Evolutionary conservation across 2,888 invertebrate genomes (phyloP).

Genomic region (Linnaemya vulpina): DNA sequence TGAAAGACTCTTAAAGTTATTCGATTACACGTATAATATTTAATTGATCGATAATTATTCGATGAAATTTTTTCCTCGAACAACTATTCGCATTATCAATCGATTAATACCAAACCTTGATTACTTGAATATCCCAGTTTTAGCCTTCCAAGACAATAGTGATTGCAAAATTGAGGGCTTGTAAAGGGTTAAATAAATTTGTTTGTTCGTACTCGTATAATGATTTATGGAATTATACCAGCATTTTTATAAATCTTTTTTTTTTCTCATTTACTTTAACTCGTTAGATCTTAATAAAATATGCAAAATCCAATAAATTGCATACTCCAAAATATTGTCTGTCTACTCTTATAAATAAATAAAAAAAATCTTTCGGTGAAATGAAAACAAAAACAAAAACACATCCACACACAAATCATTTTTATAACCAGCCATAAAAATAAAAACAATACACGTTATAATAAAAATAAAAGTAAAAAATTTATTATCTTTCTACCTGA

Average conservation of each 20-base stretch:
- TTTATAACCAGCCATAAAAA: constrained; percentile 65
- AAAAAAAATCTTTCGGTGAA: neutral
- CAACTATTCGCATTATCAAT: too few relatives aligned
- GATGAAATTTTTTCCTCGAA: too few relatives aligned
- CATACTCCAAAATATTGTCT: constrained; percentile 2
- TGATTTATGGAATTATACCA: constrained; percentile 63
- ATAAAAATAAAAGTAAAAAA: constrained; percentile 62
- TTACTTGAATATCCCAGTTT: too few relatives aligned
- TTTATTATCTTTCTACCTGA: constrained; percentile 71
- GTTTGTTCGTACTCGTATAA: constrained; percentile 18
- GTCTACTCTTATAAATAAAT: constrained; percentile 43
- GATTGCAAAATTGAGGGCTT: neutral
- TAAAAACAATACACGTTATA: constrained; percentile 31
- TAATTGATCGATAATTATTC: too few relatives aligned
- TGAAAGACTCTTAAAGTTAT: too few relatives aligned
- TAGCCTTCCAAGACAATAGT: too few relatives aligned
- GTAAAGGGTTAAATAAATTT: neutral
- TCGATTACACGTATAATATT: too few relatives aligned
- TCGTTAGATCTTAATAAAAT: constrained; percentile 45
- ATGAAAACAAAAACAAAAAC: constrained; percentile 16
- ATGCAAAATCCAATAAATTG: constrained; percentile 52
- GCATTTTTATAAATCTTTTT: constrained; percentile 21
- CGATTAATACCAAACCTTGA: too few relatives aligned
- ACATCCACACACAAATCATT: constrained; percentile 65
- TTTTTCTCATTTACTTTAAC: constrained; percentile 38